A percentile compares a stretch with the other conserved stretches of the same genome.
These are phyloP conservation scores for Polietes domitor DNA, from an alignment of 2,888 invertebrate species.

Conservation along the genomic window DNA sequence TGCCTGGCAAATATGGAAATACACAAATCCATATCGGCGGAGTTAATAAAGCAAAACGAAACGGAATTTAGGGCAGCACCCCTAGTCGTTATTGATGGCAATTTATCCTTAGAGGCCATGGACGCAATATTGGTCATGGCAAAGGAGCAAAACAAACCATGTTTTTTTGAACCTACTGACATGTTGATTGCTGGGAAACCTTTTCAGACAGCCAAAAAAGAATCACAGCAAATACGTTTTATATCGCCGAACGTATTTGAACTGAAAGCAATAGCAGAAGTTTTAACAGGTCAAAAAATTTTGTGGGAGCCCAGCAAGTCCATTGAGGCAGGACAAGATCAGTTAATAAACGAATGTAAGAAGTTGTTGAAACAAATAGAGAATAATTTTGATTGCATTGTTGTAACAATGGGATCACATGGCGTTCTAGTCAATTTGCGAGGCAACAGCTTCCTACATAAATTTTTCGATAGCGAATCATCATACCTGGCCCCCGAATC, in stretches of 20 bases:
- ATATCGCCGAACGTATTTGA: constrained; percentile 92
- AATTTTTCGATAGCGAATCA: constrained; percentile 64
- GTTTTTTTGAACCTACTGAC: constrained; percentile 96
- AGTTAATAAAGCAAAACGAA: constrained; percentile 85
- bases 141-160: constrained; percentile 85
- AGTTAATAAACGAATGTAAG: constrained; percentile 75
- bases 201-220: constrained; percentile 80
- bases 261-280: constrained; percentile 85
- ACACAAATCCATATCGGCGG: constrained; percentile 86
- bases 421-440: constrained; percentile 82
- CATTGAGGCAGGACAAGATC: constrained; percentile 45
- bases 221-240: constrained; percentile 80
- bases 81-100: constrained; percentile 92
- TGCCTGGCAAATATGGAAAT: constrained; percentile 93
- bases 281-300: constrained; percentile 76
- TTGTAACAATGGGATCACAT: constrained; percentile 84
- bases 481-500: constrained; percentile 48
- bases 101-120: constrained; percentile 87
- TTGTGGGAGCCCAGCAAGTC: constrained; percentile 51
- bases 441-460: constrained; percentile 57
- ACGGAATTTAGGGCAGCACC: constrained; percentile 84
- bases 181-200: constrained; percentile 88
- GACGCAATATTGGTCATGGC: constrained; percentile 85
- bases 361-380: constrained; percentile 79
- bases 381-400: constrained; percentile 82